Conservation (phyloP, 2,888 invertebrate genomes). For the Sinohyriopsis cumingii region DNA sequence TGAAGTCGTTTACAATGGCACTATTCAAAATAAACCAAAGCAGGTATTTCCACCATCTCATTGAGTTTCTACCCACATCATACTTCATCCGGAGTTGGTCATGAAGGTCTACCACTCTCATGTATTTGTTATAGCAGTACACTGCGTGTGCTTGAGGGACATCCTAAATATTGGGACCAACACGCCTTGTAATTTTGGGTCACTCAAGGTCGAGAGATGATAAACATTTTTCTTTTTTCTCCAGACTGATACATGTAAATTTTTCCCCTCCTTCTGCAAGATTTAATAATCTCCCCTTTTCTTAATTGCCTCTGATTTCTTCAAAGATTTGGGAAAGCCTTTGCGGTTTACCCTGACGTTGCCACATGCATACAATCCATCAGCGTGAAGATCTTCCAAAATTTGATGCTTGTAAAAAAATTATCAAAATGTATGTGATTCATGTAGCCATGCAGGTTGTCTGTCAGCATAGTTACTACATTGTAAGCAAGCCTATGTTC, state of each 20-base stretch:
- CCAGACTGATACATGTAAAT: constrained; percentile 16
- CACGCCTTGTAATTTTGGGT: constrained; percentile 14
- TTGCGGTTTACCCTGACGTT: constrained; percentile 13
- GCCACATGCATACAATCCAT: constrained; percentile 23
- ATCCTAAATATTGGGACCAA: constrained; percentile 6
- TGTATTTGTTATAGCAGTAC: constrained; percentile 20
- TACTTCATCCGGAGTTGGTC: constrained; percentile 27
- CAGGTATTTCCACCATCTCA: constrained; percentile 26
- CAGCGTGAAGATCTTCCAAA: background rate
- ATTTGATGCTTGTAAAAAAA: constrained; percentile 7
- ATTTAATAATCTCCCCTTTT: constrained; percentile 10
- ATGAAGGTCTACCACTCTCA: constrained; percentile 35
- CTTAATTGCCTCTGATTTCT: constrained; percentile 16
- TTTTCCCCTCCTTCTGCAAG: constrained; percentile 7
- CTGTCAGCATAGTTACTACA: constrained; percentile 13
- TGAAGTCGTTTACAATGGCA: constrained; percentile 25
- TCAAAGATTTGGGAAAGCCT: constrained; percentile 17
- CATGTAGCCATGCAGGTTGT: constrained; percentile 2
- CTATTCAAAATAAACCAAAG: constrained; percentile 27
- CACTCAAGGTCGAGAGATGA: constrained; percentile 24
- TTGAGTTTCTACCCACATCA: constrained; percentile 20
- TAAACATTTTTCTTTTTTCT: constrained; percentile 5
- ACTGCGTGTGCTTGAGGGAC: constrained; percentile 21
- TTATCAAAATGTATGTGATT: constrained; percentile 14
- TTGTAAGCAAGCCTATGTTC: constrained; percentile 11